These are phyloP conservation scores for Ametastegia equiseti DNA, from an alignment of 2,888 invertebrate species.

Conservation along the genomic window DNA sequence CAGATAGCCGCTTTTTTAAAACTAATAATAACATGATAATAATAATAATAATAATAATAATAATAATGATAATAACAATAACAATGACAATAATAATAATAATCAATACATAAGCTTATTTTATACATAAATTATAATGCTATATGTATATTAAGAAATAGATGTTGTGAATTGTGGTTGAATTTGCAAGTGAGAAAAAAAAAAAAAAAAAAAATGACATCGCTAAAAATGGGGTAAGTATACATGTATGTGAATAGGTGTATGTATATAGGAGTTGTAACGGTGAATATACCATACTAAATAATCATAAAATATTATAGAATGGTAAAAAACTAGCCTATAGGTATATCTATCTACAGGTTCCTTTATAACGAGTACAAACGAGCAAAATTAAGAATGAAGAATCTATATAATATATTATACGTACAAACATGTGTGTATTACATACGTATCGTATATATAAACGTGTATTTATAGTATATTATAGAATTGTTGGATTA, in stretches of 20 bases:
- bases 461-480: no score
- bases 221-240: background rate
- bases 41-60: constrained; percentile 39
- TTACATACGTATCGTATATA: no score
- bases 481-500: no score
- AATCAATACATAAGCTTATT: background rate
- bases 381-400: no score
- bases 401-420: no score
- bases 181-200: background rate
- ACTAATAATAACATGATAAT: background rate
- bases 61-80: constrained; percentile 23
- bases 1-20: constrained; percentile 27
- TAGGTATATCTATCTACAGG: constrained; percentile 74
- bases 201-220: background rate
- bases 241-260: background rate
- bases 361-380: no score
- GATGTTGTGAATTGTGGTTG: background rate
- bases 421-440: no score
- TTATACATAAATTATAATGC: constrained; percentile 42
- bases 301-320: constrained; percentile 33
- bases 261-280: background rate
- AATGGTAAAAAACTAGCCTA: constrained; percentile 73
- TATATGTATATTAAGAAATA: background rate
- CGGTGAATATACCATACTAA: background rate
- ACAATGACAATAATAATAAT: constrained; percentile 13